Evolutionary conservation across 2,888 invertebrate species (phyloP), one percentile per base, ranked within the genome.

Genomic region (Athalia rosae): DNA sequence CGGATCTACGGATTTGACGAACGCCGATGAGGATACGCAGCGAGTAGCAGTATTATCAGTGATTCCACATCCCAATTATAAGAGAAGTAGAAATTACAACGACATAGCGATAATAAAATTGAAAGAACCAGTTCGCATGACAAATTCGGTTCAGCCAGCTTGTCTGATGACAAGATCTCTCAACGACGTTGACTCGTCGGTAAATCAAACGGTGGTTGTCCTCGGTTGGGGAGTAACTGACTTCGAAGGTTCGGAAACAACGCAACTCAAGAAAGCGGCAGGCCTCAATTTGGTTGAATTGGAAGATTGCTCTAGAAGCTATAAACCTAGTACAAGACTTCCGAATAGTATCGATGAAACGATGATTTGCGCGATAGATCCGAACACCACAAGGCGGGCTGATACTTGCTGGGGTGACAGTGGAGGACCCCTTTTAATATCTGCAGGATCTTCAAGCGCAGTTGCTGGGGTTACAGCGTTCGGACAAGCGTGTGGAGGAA

Each of bases 401-500:
- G 86, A 89, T 61, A 83, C 86, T 8, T 89, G 89, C 48, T 83
- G 81, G 4, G 89, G 89, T 2, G 88, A 88, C 73, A 89, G 88
- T 50, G 89, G 89, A 5, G 89, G 88, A 0, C 89, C 89, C 0
- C 76, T 89, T 5, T 53, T 89, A 4, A 80, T 87, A 80, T 45
- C 83, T 3, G 77, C 81, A 0, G 77, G 79, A 0, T 58, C 28
- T n/a, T 78, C 78, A 1, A 84, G 81, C 0, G 78, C 89, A 0
- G 62, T 87, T 13, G 74, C 62, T n/a, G 89, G 87, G 15, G 78
- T 89, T 6, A 87, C 87, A 3, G 84, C 89, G 0, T 87, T 88
- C 7, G 89, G 89, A 0, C 83, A 84, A 74, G 77, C 67, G 56
- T 89, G 89, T 73, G 88, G 89, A 0, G 80, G 81, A 4, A 3